Evolutionary conservation across 2,888 invertebrate genomes (phyloP).

Genomic region (Candidula unifasciata): DNA sequence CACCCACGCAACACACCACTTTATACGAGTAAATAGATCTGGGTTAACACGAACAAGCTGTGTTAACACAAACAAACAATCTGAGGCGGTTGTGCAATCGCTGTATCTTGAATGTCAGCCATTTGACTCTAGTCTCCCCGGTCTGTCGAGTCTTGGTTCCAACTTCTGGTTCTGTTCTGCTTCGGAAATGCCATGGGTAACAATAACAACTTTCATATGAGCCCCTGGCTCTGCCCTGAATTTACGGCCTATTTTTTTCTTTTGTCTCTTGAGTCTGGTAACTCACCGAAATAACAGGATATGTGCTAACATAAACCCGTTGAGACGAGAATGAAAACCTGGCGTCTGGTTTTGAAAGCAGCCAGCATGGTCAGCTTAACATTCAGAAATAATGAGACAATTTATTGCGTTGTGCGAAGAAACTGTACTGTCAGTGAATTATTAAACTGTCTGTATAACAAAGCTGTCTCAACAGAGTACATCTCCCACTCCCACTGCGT

Average conservation of each 20-base stretch:
- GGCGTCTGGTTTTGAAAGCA: too few relatives aligned
- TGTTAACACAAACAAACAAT: not conserved
- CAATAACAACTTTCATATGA: not conserved
- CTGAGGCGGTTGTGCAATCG: not conserved
- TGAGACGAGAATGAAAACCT: too few relatives aligned
- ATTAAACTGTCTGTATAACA: too few relatives aligned
- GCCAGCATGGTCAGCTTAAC: too few relatives aligned
- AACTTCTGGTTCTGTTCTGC: not conserved
- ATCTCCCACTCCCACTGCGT: too few relatives aligned
- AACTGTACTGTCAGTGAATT: too few relatives aligned
- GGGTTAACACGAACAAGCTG: not conserved
- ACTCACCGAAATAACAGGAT: not conserved
- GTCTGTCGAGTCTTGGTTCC: not conserved
- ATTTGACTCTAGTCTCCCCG: not conserved
- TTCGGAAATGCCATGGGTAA: conserved; percentile 23
- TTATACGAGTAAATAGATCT: not conserved
- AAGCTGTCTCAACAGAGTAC: too few relatives aligned
- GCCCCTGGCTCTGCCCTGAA: not conserved
- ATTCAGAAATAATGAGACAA: too few relatives aligned
- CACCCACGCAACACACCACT: not conserved
- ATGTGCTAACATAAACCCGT: too few relatives aligned
- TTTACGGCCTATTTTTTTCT: not conserved
- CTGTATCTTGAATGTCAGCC: not conserved
- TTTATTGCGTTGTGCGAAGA: too few relatives aligned
- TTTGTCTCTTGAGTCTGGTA: not conserved